Conservation (phyloP, 37 sponge, comb jelly and placozoan genomes). For the Lycopodina hypogea region DNA sequence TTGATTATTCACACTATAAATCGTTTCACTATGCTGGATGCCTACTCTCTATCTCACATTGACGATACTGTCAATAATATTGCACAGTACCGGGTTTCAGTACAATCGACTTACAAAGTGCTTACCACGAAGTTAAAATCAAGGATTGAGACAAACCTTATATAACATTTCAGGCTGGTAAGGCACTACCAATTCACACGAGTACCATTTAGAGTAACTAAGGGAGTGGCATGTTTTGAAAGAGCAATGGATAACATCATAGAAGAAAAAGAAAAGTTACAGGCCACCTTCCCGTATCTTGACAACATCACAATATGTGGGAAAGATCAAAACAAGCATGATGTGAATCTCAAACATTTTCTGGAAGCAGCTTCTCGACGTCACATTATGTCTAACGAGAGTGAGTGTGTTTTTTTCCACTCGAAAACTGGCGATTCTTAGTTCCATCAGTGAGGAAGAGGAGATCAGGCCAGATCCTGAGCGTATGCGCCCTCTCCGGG, state of each 20-base stretch:
- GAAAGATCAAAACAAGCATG: neutral
- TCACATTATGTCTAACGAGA: neutral
- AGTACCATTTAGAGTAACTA: slow-evolving; percentile 23
- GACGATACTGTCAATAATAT: slow-evolving; percentile 15
- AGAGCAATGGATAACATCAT: too few relatives aligned
- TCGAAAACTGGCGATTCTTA: neutral
- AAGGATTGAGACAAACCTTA: slow-evolving; percentile 6
- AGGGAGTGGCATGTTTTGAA: slow-evolving; percentile 16
- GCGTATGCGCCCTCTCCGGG: neutral
- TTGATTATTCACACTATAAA: slow-evolving; percentile 23
- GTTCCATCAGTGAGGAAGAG: neutral
- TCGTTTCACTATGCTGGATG: slow-evolving; percentile 13
- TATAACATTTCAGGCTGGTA: slow-evolving; percentile 17
- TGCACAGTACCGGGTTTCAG: slow-evolving; percentile 17
- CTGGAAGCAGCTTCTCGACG: neutral
- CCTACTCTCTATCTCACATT: slow-evolving; percentile 7
- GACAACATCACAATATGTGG: slow-evolving; percentile 14
- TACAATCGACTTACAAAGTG: slow-evolving; percentile 16
- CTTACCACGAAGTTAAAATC: slow-evolving; percentile 18
- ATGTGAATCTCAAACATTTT: neutral
- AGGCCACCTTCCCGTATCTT: too few relatives aligned
- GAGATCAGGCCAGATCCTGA: slow-evolving; percentile 14
- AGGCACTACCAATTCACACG: slow-evolving; percentile 22
- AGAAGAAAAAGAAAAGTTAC: too few relatives aligned
- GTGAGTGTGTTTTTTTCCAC: slow-evolving; percentile 1